Evolutionary conservation across 2,797 vertebrate species (phyloP).

Genomic region (Ctenosaura bakeri): DNA sequence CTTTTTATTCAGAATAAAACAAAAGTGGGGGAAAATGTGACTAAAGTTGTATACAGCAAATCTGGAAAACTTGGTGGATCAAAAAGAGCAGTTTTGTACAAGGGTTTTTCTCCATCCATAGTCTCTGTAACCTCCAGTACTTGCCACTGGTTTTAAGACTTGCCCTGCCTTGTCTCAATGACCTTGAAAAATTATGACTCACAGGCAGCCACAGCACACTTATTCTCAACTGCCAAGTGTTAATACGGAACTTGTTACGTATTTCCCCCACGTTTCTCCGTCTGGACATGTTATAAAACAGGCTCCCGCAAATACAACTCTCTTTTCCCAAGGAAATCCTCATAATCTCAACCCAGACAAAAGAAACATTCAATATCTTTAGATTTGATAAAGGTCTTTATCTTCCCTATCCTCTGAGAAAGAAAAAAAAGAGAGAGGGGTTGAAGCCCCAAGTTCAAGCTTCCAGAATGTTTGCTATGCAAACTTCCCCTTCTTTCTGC

Average conservation of each 20-base stretch:
- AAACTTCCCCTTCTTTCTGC: neutral
- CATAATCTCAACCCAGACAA: neutral
- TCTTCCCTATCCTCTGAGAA: neutral
- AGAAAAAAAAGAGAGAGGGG: conserved; percentile 33
- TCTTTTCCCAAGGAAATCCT: neutral
- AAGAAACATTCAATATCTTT: neutral
- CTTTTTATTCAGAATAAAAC: neutral
- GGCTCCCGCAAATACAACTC: neutral
- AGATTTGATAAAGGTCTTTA: accelerated
- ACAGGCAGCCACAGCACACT: conserved; percentile 11
- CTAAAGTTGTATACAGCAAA: neutral
- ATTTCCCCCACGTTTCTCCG: conserved; percentile 6
- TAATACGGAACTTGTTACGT: neutral
- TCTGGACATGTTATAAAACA: neutral
- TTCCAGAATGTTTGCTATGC: conserved; percentile 21
- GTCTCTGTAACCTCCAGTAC: neutral
- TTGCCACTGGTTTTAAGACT: neutral
- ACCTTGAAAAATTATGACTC: conserved; percentile 74
- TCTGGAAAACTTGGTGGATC: neutral
- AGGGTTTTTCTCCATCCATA: too few relatives aligned
- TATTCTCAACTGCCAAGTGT: conserved; percentile 10
- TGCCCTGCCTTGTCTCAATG: conserved; percentile 44
- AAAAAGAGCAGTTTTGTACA: neutral
- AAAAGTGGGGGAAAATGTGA: too few relatives aligned
- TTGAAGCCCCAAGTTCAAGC: conserved; percentile 43